Base-by-base conservation (phyloP, 2,888 invertebrate species). In the Creontiades dilutus region DNA sequence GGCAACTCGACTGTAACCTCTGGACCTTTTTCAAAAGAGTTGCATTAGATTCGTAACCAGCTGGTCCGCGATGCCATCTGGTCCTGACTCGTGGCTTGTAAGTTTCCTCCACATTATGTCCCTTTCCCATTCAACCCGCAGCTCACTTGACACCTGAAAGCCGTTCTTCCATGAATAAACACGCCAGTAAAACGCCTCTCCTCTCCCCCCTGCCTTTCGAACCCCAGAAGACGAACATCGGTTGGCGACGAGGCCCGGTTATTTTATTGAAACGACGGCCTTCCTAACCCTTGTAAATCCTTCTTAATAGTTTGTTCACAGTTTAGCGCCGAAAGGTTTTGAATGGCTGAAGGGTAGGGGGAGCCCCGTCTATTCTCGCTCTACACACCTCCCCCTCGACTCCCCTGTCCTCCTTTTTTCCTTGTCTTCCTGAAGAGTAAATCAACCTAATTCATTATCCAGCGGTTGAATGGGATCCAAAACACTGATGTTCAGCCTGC, bases 371-470 rank as follows among this genome's bases (percentile, higher is more conserved):
- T 68, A 68, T 68, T 68, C 68, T 68, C 68, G 68, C 68, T 23
- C 78, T 46, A 78, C 78, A 46, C 78, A 16, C 37, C 37, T 47
- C 78, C 28, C 28, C 46, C 28, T 28, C 37, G 0, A 4, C 76
- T 12, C 1, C 76, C 0, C 46, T 7, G 27, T 7, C 37, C 37
- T 4, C 37, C 37, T 37, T 61, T 52, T 37, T 37, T 37, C 37
- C 37, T 37, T 13, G 52, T 47, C 82, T 55, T 27, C 84, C 28
- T 28, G 46, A 85, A 27, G 61, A 55, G 57, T 85, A 85, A 85
- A 85, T 85, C 85, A 85, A 85, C 57, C 85, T 85, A 85, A 85
- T 85, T 85, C 85, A 85, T 85, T 85, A 37, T 37, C 14, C n/a
- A 61, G 46, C 52, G n/a, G 48, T 27, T 78, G 78, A 78, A 78